phyloP scores from a whole-genome alignment of 2,888 invertebrate genomes.

The Deilephila elpenor region DNA sequence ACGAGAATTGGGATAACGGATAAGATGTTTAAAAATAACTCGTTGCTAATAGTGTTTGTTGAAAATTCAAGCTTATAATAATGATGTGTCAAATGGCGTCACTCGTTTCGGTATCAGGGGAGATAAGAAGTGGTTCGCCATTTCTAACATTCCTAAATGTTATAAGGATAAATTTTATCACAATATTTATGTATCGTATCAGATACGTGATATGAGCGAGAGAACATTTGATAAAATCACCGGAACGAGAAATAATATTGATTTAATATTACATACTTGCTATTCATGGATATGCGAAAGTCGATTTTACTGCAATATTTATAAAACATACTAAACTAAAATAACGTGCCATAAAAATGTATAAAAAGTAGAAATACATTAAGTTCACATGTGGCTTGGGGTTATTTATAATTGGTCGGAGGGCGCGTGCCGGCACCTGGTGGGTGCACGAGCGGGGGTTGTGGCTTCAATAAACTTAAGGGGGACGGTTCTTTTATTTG shows the following conservation, averaged over 20 bases:
- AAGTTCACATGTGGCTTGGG: conserved; percentile 19
- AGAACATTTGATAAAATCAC: neutral
- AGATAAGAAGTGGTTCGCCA: neutral
- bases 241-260: too few relatives aligned
- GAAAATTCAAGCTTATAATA: conserved; percentile 22
- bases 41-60: conserved; percentile 24
- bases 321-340: neutral
- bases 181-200: too few relatives aligned
- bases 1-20: conserved; percentile 9
- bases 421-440: conserved; percentile 28
- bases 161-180: too few relatives aligned
- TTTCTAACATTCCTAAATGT: too few relatives aligned
- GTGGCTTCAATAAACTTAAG: neutral
- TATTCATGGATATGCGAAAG: neutral
- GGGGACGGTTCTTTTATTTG: conserved; percentile 9
- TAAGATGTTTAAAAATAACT: conserved; percentile 15
- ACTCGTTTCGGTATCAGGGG: neutral
- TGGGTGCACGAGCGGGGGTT: neutral
- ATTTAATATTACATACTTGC: too few relatives aligned
- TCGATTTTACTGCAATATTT: neutral
- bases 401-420: conserved; percentile 30
- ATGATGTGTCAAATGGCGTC: conserved; percentile 16
- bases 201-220: too few relatives aligned
- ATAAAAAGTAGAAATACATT: neutral
- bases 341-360: neutral